Evolutionary conservation across 2,888 invertebrate genomes (phyloP), one percentile per base, ranked within the genome.

Genomic region (Pemphredon lugubris): DNA sequence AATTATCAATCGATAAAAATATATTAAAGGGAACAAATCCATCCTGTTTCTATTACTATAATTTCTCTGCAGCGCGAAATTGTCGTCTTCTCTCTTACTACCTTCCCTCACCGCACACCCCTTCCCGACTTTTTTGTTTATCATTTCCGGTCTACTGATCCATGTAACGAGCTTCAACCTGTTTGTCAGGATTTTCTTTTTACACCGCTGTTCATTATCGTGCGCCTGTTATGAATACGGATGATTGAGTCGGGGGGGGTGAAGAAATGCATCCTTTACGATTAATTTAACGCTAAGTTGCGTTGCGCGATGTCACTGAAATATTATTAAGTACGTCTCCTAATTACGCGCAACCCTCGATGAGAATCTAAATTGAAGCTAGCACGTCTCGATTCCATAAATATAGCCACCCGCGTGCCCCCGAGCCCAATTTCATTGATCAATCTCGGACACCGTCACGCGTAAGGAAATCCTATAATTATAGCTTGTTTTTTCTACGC

Each of bases 231-330:
- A 34, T n/a, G n/a, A 48, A 20, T 50, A 45, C 16, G 50, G 39
- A 34, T 55, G 23, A 59, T 69, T 48, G 18, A 53, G 68, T 45
- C 53, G 59, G 69, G 20, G 68, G 59, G 59, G 69, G 42, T 59
- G 6, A 48, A 54, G 53, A 59, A 69, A 59, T 69, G 59, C 59
- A 53, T 42, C 58, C 4, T 53, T 59, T 68, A 59, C 57, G 69
- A 40, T 47, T 21, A 42, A 53, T 59, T 54, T 59, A 59, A 69
- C 53, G 42, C 69, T 69, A 59, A 51, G 47, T 45, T 59, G 68
- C 47, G 69, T 59, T 40, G 26, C 40, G 23, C 59, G 59, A 53
- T 68, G 18, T 16, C 26, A 13, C n/a, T 51, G 45, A 53, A 40
- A 39, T 53, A 42, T 59, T 23, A 11, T 34, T 34, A 6, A 11